A percentile compares a stretch with the other conserved stretches of the same genome.
Evolutionary conservation across 2,797 vertebrate species (phyloP).

Genomic region (Anniella stebbinsi): DNA sequence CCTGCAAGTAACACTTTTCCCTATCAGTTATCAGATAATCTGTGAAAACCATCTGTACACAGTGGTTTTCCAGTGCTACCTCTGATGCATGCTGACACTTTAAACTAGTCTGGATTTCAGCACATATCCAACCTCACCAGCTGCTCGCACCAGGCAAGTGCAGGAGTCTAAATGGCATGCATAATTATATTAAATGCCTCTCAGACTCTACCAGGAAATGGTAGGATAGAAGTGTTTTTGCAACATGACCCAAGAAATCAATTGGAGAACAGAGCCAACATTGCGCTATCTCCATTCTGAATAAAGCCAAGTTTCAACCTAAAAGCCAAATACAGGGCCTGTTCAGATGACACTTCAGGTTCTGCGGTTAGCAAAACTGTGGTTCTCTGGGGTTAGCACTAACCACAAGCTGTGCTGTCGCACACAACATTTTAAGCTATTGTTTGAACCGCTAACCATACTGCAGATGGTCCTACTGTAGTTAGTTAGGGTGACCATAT

Average conservation of each 20-base stretch:
- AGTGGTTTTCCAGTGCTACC: background rate
- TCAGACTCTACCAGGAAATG: accelerated
- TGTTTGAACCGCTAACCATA: no score
- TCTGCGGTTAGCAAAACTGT: no score
- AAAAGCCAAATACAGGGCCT: background rate
- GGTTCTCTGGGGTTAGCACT: no score
- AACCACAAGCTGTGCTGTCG: no score
- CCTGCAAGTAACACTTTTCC: background rate
- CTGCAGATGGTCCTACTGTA: no score
- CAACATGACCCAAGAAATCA: background rate
- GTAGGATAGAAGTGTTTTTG: background rate
- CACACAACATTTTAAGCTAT: no score
- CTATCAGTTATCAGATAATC: background rate
- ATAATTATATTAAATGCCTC: constrained; percentile 3
- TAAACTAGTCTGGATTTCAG: background rate
- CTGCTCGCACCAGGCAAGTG: background rate
- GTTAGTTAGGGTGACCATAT: no score
- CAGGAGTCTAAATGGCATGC: background rate
- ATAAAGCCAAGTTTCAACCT: background rate
- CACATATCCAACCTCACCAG: background rate
- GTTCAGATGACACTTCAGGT: no score
- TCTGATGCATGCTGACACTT: background rate
- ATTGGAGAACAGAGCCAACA: accelerated
- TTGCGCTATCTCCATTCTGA: background rate
- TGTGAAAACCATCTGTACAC: background rate